These are phyloP conservation scores for Zaprionus africanus DNA, from an alignment of 1,140 invertebrate genomes.

Conservation along the genomic window DNA sequence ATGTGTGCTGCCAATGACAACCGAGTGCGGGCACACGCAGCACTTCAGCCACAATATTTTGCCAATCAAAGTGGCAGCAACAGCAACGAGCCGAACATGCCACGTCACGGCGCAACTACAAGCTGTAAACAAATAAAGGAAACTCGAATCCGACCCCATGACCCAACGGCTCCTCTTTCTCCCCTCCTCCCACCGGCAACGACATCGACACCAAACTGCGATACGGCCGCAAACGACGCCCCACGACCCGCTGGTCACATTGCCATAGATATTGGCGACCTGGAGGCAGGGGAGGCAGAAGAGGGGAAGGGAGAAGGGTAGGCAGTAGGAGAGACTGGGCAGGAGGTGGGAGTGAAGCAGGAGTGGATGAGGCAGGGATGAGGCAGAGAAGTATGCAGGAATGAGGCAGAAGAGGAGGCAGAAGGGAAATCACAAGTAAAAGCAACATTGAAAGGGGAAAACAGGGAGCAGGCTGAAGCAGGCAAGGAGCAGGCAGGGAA, in stretches of 20 bases:
- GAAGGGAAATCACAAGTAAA: background rate
- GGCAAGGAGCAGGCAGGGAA: background rate
- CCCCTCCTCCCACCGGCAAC: background rate
- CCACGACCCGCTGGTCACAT: background rate
- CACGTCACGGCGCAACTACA: slow-evolving; percentile 33
- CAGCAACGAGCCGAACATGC: slow-evolving; percentile 14
- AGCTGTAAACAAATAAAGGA: slow-evolving; percentile 55
- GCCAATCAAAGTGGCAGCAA: slow-evolving; percentile 55
- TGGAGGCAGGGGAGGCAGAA: background rate
- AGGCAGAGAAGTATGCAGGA: background rate
- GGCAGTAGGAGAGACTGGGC: background rate
- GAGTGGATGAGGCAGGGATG: background rate
- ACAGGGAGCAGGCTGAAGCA: background rate
- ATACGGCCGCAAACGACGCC: slow-evolving; percentile 13
- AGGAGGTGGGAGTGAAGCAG: background rate
- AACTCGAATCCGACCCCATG: slow-evolving; percentile 31
- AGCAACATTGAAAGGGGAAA: background rate
- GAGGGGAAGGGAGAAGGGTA: too few relatives aligned
- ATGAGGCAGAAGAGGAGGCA: too few relatives aligned
- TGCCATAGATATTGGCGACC: slow-evolving; percentile 28
- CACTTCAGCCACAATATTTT: slow-evolving; percentile 51
- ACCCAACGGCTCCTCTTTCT: background rate
- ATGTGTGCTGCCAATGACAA: slow-evolving; percentile 43
- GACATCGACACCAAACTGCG: slow-evolving; percentile 19
- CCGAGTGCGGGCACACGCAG: background rate